Conservation (phyloP, 2,113 vertebrate species). For the Takifugu flavidus region DNA sequence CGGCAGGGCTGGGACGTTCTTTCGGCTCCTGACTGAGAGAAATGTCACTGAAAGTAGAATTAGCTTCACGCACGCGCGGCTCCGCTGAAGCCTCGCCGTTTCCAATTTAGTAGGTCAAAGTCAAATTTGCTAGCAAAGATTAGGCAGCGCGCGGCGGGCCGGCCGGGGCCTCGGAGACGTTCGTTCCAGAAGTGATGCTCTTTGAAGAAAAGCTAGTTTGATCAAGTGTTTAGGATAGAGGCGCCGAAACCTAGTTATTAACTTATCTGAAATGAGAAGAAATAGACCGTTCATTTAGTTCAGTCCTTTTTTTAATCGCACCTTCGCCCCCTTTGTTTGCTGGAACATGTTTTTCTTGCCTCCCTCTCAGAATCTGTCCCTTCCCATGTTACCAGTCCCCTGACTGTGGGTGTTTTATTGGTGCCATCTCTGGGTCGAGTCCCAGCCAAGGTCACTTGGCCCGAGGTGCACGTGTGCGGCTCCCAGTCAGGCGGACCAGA, state of each 20-base stretch:
- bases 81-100: constrained; percentile 10
- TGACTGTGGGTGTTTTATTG: constrained; percentile 50
- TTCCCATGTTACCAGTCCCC: constrained; percentile 31
- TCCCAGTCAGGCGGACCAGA: constrained; percentile 69
- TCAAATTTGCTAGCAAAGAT: constrained; percentile 27
- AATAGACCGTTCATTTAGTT: neutral
- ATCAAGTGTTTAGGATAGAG: constrained; percentile 24
- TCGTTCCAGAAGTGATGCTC: constrained; percentile 9
- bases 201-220: constrained; percentile 33
- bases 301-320: neutral
- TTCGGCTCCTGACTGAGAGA: constrained; percentile 32
- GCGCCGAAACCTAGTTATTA: constrained; percentile 14
- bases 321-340: constrained; percentile 2
- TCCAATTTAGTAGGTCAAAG: constrained; percentile 12
- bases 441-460: constrained; percentile 71
- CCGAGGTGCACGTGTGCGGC: constrained; percentile 54
- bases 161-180: constrained; percentile 22
- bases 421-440: constrained; percentile 51
- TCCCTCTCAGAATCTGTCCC: constrained; percentile 32
- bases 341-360: constrained; percentile 5
- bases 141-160: constrained; percentile 31
- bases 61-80: neutral
- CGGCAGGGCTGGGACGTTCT: constrained; percentile 30
- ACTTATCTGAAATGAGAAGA: constrained; percentile 7
- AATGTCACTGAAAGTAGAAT: constrained; percentile 32